These are phyloP conservation scores for Monopterus albus DNA, from an alignment of 2,113 vertebrate genomes.

Conservation along the genomic window DNA sequence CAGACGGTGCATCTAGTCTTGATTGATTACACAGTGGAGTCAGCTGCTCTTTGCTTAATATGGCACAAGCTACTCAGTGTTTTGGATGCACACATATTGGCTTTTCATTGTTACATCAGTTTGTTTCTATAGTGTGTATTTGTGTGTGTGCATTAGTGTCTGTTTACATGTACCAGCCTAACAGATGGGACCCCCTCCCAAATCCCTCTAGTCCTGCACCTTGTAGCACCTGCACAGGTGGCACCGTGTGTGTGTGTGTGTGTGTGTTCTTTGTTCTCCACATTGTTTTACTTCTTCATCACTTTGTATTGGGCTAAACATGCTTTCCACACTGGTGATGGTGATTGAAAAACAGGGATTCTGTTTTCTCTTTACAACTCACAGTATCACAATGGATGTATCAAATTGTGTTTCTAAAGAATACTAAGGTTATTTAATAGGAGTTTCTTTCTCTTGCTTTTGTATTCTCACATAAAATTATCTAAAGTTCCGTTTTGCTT, in stretches of 20 bases:
- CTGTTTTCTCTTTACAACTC: not conserved
- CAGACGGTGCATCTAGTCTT: not conserved
- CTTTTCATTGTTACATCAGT: slow-evolving; percentile 1
- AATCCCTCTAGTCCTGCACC: slow-evolving; percentile 53
- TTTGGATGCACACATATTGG: not conserved
- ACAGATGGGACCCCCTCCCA: slow-evolving; percentile 21
- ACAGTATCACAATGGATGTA: not conserved
- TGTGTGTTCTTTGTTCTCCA: slow-evolving; percentile 19
- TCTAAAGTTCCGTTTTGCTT: not conserved
- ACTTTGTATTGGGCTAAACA: not conserved
- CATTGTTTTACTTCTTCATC: slow-evolving; percentile 20
- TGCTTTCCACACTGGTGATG: not conserved
- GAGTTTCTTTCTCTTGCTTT: too few relatives aligned
- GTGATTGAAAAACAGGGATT: not conserved
- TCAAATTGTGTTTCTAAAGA: not conserved
- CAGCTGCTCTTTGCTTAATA: not conserved
- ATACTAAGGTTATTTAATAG: not conserved
- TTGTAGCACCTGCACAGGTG: slow-evolving; percentile 61
- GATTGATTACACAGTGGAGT: not conserved
- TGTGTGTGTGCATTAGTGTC: not conserved
- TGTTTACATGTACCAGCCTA: not conserved
- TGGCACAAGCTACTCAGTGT: not conserved
- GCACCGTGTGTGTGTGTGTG: slow-evolving; percentile 1
- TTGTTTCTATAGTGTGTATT: not conserved
- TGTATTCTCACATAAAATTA: not conserved